These are phyloP conservation scores for Lasioglossum morio DNA, from an alignment of 2,888 invertebrate genomes.

Conservation along the genomic window DNA sequence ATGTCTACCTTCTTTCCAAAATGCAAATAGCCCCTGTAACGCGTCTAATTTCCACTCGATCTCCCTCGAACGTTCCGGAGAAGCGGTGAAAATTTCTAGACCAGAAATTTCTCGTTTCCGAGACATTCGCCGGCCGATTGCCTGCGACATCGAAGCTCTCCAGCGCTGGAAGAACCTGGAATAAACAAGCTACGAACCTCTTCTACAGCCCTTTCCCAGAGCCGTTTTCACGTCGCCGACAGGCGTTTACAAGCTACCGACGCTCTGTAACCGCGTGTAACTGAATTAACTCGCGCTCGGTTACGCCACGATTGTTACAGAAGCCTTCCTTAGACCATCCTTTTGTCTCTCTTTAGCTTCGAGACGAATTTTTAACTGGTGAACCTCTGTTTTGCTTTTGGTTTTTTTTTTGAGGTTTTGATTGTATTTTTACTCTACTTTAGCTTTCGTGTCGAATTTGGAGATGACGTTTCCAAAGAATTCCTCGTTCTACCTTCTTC, in stretches of 20 bases:
- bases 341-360: too few relatives aligned
- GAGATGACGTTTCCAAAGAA: too few relatives aligned
- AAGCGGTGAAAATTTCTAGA: background rate
- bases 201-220: background rate
- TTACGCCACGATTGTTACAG: background rate
- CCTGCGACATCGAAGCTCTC: conserved; percentile 23
- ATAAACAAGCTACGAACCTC: background rate
- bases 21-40: conserved; percentile 17
- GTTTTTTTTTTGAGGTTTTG: too few relatives aligned
- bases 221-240: background rate
- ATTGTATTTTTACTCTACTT: too few relatives aligned
- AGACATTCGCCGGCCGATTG: conserved; percentile 32
- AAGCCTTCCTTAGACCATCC: background rate
- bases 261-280: background rate
- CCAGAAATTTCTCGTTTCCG: conserved; percentile 27
- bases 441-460: too few relatives aligned
- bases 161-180: background rate
- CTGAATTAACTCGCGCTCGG: background rate
- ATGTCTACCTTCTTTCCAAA: background rate
- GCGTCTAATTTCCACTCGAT: background rate
- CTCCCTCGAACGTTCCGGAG: background rate
- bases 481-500: background rate
- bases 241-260: background rate
- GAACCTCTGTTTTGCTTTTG: too few relatives aligned
- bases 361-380: too few relatives aligned